These are phyloP conservation scores for Molossus alvarezi DNA, from an alignment of 2,797 vertebrate genomes.

Conservation along the genomic window DNA sequence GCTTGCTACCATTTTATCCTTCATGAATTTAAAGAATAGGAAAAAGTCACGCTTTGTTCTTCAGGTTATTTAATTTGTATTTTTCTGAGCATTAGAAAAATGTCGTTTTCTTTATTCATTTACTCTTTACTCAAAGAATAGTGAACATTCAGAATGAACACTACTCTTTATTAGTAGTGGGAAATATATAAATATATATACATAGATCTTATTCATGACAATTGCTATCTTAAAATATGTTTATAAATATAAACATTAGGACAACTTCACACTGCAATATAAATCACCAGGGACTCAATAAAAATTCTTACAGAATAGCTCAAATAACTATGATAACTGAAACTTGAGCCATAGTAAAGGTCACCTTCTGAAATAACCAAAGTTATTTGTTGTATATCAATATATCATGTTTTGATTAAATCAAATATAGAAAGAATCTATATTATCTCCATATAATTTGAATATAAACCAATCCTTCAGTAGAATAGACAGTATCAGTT, in stretches of 20 bases:
- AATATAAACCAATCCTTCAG: neutral
- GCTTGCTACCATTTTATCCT: conserved; percentile 24
- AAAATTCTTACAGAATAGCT: conserved; percentile 25
- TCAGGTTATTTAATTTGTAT: neutral
- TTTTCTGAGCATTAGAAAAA: neutral
- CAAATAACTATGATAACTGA: conserved; percentile 5
- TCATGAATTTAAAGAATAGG: neutral
- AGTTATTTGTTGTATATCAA: neutral
- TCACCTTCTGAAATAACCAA: conserved; percentile 47
- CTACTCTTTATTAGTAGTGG: neutral
- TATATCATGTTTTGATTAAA: conserved; percentile 18
- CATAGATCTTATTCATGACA: neutral
- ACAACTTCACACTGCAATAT: neutral
- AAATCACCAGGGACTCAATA: neutral
- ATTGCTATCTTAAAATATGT: neutral
- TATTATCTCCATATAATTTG: conserved; percentile 39
- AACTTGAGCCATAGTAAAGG: conserved; percentile 25
- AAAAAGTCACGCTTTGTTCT: neutral
- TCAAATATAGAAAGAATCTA: neutral
- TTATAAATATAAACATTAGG: neutral
- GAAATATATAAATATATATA: neutral
- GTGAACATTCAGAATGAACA: conserved; percentile 44
- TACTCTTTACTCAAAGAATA: neutral
- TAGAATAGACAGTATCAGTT: neutral
- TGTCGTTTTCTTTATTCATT: conserved; percentile 43